These are phyloP conservation scores for Sardinella longiceps DNA, from an alignment of 2,797 vertebrate species.

Conservation along the genomic window DNA sequence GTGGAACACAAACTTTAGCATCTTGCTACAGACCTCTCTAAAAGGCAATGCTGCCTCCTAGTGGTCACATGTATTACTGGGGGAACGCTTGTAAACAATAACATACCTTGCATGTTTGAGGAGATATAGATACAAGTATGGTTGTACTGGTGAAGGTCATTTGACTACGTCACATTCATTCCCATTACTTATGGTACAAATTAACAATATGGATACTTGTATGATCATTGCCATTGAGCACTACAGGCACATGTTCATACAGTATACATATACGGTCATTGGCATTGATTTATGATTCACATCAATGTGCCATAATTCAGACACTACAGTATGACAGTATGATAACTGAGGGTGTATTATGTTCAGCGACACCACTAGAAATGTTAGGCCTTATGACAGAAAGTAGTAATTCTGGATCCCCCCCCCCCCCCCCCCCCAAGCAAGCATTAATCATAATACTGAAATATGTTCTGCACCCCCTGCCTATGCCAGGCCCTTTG, in stretches of 20 bases:
- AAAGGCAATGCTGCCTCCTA: neutral
- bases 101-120: neutral
- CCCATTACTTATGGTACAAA: neutral
- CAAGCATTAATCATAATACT: too few relatives aligned
- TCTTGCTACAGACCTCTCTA: neutral
- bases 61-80: neutral
- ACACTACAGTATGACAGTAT: neutral
- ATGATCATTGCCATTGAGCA: too few relatives aligned
- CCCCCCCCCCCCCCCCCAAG: too few relatives aligned
- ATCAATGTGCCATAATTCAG: neutral
- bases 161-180: neutral
- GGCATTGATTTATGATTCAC: neutral
- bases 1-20: too few relatives aligned
- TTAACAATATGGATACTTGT: too few relatives aligned
- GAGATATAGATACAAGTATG: neutral
- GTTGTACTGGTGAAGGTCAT: neutral
- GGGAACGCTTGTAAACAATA: neutral
- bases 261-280: too few relatives aligned
- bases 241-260: too few relatives aligned
- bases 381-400: too few relatives aligned
- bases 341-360: neutral
- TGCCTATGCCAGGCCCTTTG: too few relatives aligned
- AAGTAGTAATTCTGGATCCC: too few relatives aligned
- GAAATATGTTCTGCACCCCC: too few relatives aligned
- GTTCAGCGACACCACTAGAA: too few relatives aligned